Conservation (phyloP, 2,797 vertebrate species). For the Pelodytes ibericus region DNA sequence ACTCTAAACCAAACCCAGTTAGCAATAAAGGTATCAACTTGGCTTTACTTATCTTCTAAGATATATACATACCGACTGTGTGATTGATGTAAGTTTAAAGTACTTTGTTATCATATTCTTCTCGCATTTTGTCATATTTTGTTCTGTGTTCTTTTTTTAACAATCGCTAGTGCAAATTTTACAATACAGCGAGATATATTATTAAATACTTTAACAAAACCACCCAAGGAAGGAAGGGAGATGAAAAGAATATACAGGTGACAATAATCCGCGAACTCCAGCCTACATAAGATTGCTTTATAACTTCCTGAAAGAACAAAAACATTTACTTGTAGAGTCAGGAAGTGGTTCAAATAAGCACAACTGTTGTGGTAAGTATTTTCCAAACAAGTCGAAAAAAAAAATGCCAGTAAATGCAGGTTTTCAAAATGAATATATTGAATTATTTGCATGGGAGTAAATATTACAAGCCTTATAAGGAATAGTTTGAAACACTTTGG, state of each 20-base stretch:
- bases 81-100: no score
- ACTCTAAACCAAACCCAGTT: no score
- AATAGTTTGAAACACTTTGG: no score
- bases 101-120: no score
- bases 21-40: no score
- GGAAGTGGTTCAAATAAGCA: constrained; percentile 60
- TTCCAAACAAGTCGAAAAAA: constrained; percentile 57
- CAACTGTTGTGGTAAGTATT: constrained; percentile 59
- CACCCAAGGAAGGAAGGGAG: constrained; percentile 32
- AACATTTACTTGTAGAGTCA: constrained; percentile 54
- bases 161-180: background rate
- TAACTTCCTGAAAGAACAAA: constrained; percentile 60
- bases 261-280: constrained; percentile 44
- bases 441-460: no score
- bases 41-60: no score
- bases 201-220: constrained; percentile 7
- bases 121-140: no score
- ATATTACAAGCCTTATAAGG: no score
- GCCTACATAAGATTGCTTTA: constrained; percentile 54
- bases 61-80: no score
- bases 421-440: background rate
- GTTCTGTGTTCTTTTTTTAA: no score
- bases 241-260: constrained; percentile 46
- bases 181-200: no score
- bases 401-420: background rate